These are phyloP conservation scores for Phorcus lineatus DNA, from an alignment of 2,888 invertebrate genomes.

Conservation along the genomic window DNA sequence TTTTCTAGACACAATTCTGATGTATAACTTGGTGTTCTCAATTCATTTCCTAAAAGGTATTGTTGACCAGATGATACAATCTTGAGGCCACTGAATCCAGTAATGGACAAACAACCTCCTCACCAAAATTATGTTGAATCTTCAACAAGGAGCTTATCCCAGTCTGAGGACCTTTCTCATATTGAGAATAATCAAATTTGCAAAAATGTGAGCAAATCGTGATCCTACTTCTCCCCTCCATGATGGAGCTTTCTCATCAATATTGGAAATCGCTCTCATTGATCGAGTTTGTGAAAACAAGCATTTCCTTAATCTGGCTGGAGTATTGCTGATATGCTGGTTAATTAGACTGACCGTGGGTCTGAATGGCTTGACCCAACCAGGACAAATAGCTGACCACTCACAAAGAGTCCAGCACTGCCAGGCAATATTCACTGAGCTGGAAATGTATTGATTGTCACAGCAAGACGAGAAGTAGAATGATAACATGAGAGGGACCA, in stretches of 20 bases:
- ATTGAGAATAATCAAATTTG: not conserved
- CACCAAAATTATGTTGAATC: too few relatives aligned
- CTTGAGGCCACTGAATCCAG: too few relatives aligned
- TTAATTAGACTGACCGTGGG: not conserved
- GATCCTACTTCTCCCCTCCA: not conserved
- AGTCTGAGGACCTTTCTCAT: too few relatives aligned
- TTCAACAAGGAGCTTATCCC: too few relatives aligned
- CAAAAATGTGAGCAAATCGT: not conserved
- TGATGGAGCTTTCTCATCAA: not conserved
- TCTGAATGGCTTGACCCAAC: not conserved
- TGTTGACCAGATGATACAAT: too few relatives aligned
- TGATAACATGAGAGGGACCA: not conserved
- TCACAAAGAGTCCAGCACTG: not conserved
- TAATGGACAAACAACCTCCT: too few relatives aligned
- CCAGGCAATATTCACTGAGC: not conserved
- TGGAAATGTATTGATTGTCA: not conserved
- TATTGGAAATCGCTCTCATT: conserved; percentile 1
- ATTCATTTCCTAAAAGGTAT: too few relatives aligned
- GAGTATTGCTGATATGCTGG: not conserved
- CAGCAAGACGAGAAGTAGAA: not conserved
- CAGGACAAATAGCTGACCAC: not conserved
- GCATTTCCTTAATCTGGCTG: not conserved
- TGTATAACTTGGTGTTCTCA: too few relatives aligned
- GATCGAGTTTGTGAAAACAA: not conserved
- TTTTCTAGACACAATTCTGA: too few relatives aligned